Base-by-base conservation (phyloP, 2,888 invertebrate genomes). In the Epiperipatus broadwayi region DNA sequence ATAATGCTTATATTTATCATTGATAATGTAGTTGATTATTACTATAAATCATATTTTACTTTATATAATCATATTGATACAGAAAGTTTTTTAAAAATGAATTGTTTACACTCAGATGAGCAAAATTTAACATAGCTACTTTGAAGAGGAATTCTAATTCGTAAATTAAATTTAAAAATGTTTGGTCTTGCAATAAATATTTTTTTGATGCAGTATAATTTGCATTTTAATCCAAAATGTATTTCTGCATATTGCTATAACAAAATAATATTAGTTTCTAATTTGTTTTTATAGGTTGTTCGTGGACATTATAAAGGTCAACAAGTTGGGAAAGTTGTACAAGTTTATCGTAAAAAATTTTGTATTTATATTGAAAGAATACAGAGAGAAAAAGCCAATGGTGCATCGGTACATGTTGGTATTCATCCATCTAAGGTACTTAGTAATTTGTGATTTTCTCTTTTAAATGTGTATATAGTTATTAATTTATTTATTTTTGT, bases 271-370 rank as follows among this genome's bases (percentile, higher is more conserved):
- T n/a, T n/a, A n/a, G n/a, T n/a, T n/a, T n/a, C n/a, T n/a, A 25
- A 8, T 25, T 25, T 25, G 8, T 25, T 25, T 25, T n/a, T 66
- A 12, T 60, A 84, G 84, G 84, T 91, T 52, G 87, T 91, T 44
- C 73, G 95, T 45, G 97, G 97, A 43, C 97, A 97, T 64, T 93
- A 87, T 70, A 95, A 95, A 65, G 91, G 95, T 48, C 91, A 91
- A 58, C 95, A 95, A 66, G 84, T 91, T 39, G 97, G 97, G 54
- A 99, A 97, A 66, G 81, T 95, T 43, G 83, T 95, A 35, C 91
- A 93, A 63, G 64, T 58, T 41, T 99, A 97, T 71, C 78, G 97
- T 59, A 97, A 95, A 64, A 95, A 97, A 65, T 97, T 87, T 64
- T 89, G 93, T 34, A 75, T 97, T 52, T 91, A 95, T 67, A 84